Percentiles rank a stretch among this genome's conserved stretches.
Evolutionary conservation across 1,140 invertebrate genomes (phyloP).

Genomic region (Drosophila ficusphila): DNA sequence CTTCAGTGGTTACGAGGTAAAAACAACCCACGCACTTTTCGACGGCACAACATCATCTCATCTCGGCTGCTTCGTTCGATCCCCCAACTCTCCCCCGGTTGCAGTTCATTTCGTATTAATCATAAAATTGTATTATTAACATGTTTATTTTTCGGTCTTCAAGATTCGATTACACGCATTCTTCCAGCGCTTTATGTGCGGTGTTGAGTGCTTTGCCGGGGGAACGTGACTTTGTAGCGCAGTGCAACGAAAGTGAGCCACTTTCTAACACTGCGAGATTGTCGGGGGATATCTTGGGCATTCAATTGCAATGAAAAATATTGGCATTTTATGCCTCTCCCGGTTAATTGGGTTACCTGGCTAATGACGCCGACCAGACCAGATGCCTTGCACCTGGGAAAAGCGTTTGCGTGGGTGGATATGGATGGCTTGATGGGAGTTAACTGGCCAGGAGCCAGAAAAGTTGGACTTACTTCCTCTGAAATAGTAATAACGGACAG

Average conservation of each 20-base stretch:
- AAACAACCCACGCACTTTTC: conserved; percentile 63
- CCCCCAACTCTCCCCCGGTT: conserved; percentile 11
- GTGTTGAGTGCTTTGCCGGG: conserved; percentile 21
- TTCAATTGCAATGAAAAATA: conserved; percentile 46
- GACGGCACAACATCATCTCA: conserved; percentile 44
- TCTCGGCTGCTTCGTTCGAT: conserved; percentile 8
- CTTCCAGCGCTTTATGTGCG: conserved; percentile 43
- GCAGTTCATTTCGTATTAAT: conserved; percentile 77
- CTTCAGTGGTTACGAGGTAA: conserved; percentile 31
- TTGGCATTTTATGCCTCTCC: conserved; percentile 57
- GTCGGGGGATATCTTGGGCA: conserved; percentile 1
- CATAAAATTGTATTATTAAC: conserved; percentile 82
- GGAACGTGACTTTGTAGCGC: conserved; percentile 65
- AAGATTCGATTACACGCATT: conserved; percentile 79
- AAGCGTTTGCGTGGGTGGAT: conserved; percentile 11
- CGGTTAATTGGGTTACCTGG: conserved; percentile 46
- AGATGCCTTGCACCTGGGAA: conserved; percentile 29
- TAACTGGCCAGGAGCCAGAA: conserved; percentile 8
- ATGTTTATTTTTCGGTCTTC: conserved; percentile 80
- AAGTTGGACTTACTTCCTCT: conserved; percentile 2
- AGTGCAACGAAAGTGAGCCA: conserved; percentile 74
- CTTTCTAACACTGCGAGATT: conserved; percentile 62
- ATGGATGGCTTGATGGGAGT: conserved; percentile 4
- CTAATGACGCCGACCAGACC: conserved; percentile 1
- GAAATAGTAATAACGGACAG: background rate